Evolutionary conservation across 2,113 vertebrate species (phyloP), one percentile per base, ranked within the genome.

Genomic region (Clarias macrocephalus): DNA sequence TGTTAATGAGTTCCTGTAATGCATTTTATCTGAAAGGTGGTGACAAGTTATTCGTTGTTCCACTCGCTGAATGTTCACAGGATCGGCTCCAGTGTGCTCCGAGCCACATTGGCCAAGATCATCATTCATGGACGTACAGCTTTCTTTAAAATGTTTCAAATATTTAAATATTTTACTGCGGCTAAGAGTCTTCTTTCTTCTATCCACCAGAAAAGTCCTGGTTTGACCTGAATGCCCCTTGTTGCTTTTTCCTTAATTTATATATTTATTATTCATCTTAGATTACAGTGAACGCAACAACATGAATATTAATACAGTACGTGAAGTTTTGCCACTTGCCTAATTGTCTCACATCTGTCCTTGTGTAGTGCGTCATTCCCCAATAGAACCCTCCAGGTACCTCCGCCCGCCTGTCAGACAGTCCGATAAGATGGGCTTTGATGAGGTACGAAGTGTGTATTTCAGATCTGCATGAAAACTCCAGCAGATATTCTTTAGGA

Each of bases 361-460:
- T 52, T 81, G 83, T 19, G 6, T 87, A 95, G 97, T 98, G 90
- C 96, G 96, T 89, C 93, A 97, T 83, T 92, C 95, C 1, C 96
- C 95, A 0, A 88, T 94, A 30, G 93, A 95, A 91, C 95, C 94
- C 11, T 97, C 97, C n/a, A 90, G 77, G 19, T 94, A 95, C 85
- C 76, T 97, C 33, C 93, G 85, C 0, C 89, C 93, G 63, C 93
- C 94, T 37, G 87, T 85, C 59, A 96, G 95, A 90, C 85, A 88
- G 4, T 92, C 95, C 0, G 97, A 98, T 92, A 98, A 97, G 94
- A 92, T 99, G 95, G 96, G 96, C 77, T 97, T 98, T 37, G 96
- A 97, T 9, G 97, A 98, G 96, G 97, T 97, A 90, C 89, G 94
- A 89, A 63, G 25, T 73, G 66, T 60, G 21, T 48, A 6, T 85